Evolutionary conservation across 2,113 vertebrate species (phyloP).

Genomic region (Calidris pygmaea): DNA sequence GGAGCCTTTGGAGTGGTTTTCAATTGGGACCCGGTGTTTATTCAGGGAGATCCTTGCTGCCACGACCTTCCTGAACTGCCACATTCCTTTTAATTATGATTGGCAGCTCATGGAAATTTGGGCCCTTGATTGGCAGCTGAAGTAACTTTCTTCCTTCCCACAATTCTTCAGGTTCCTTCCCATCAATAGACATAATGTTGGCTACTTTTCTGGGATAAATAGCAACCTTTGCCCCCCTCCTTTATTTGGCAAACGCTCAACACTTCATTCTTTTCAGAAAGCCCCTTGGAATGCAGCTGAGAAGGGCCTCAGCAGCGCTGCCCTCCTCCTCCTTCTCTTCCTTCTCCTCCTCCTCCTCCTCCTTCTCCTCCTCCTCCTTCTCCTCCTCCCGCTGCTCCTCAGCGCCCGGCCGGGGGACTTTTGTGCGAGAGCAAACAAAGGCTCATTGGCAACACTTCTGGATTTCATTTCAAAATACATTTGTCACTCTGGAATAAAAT

Average conservation of each 20-base stretch:
- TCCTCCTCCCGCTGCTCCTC: not conserved
- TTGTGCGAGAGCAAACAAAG: slow-evolving; percentile 71
- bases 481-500: slow-evolving; percentile 69
- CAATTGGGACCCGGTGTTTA: slow-evolving; percentile 73
- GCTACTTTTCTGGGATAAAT: slow-evolving; percentile 81
- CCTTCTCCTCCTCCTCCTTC: not conserved
- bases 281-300: slow-evolving; percentile 73
- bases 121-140: slow-evolving; percentile 80
- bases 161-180: slow-evolving; percentile 82
- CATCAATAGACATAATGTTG: slow-evolving; percentile 82
- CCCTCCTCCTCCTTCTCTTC: slow-evolving; percentile 4
- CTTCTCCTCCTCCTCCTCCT: not conserved
- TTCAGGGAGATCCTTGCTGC: slow-evolving; percentile 74
- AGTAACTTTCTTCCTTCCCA: slow-evolving; percentile 81
- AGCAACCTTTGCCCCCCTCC: slow-evolving; percentile 77
- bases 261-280: slow-evolving; percentile 66
- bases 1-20: slow-evolving; percentile 14
- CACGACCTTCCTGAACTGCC: slow-evolving; percentile 75
- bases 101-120: slow-evolving; percentile 84
- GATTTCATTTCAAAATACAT: slow-evolving; percentile 72
- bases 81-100: slow-evolving; percentile 83
- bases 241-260: slow-evolving; percentile 71
- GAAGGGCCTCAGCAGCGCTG: slow-evolving; percentile 67
- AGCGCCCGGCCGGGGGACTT: not conserved
- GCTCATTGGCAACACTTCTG: slow-evolving; percentile 75